A percentile compares a stretch with the other conserved stretches of the same genome.
Conservation (phyloP, 1,140 invertebrate genomes). For the Agrypnia vestita region DNA sequence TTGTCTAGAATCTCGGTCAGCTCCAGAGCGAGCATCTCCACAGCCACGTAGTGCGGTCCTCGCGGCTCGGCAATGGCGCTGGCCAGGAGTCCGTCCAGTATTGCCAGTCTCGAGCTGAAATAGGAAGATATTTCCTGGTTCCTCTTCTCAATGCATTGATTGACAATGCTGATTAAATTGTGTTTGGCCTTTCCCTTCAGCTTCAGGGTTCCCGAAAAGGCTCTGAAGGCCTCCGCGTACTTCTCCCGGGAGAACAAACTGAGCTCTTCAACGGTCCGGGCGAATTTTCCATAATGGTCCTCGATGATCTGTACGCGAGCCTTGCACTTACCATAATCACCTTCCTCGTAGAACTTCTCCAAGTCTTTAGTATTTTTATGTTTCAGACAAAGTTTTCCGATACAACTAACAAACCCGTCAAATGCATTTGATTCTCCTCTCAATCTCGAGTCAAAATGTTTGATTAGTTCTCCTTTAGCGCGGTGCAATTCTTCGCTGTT, state of each 20-base stretch:
- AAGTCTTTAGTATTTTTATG: neutral
- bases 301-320: neutral
- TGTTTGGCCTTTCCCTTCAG: neutral
- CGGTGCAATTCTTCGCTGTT: neutral
- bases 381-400: neutral
- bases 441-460: neutral
- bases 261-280: neutral
- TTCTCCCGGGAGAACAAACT: conserved; percentile 14
- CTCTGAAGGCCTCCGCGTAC: neutral
- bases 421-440: neutral
- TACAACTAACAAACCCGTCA: neutral
- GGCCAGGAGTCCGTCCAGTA: neutral
- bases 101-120: neutral
- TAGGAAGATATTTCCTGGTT: neutral
- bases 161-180: neutral
- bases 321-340: neutral
- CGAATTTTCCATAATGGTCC: neutral
- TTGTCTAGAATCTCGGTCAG: conserved; percentile 6
- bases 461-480: neutral
- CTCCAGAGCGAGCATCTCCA: neutral
- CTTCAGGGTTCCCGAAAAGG: neutral
- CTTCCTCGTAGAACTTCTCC: neutral
- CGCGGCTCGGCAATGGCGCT: neutral
- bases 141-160: neutral
- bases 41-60: neutral